Base-by-base conservation (phyloP, 2,797 vertebrate species). In the Scleropages formosus region DNA sequence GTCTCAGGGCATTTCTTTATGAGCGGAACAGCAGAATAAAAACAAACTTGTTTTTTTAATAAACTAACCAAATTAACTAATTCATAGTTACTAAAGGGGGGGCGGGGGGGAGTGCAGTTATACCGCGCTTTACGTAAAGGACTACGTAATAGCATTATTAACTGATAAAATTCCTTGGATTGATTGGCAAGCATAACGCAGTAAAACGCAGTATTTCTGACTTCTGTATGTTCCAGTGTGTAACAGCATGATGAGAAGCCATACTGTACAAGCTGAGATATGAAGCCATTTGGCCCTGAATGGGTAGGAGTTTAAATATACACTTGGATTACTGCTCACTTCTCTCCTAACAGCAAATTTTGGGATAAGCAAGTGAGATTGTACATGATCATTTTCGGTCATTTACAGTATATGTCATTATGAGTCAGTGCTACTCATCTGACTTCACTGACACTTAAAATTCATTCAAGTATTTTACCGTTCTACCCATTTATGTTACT, bases 291-390 rank as follows among this genome's bases (percentile, higher is more conserved):
- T 24, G 51, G 63, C 27, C n/a, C 20, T 73, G 44, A 63, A 72
- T 60, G 70, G 59, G 70, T n/a, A 56, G 8, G 6, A 4, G 27
- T 26, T 56, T 72, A 39, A 72, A 72, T 72, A 59, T 56, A 72
- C 53, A 56, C 26, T 18, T 16, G 18, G 26, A 58, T n/a, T 27
- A n/a, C 11, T 13, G 51, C 51, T 24, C 51, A 26, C 12, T 12
- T 56, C 49, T 56, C 47, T 31, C 31, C 39, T 39, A 39, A 39
- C 31, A 39, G 31, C 39, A 39, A 31, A 39, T 39, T n/a, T 31
- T 39, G 31, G 31, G 31, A 39, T 39, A 39, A 39, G 39, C 31
- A 31, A 39, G 31, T 39, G 31, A 39, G 6, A 39, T 39, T 39
- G 39, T 39, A 39, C 31, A 39, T 6, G 6, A 39, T 39, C 31